Base-by-base conservation (phyloP, 64 coral and sea anemone species). In the Pachyseris speciosa region DNA sequence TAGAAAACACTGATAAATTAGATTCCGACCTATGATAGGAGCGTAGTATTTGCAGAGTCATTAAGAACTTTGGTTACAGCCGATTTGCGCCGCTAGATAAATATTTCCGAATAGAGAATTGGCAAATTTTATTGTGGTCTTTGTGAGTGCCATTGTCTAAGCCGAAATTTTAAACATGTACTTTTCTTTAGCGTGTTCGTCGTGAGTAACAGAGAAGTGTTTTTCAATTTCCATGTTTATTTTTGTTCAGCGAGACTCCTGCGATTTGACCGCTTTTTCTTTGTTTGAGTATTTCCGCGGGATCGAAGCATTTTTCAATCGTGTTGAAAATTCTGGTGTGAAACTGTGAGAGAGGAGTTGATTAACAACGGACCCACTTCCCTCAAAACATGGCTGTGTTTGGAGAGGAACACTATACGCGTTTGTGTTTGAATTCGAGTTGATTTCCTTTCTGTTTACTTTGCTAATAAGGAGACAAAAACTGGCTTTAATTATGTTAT, bases 61-160 rank as follows among this genome's bases (percentile, higher is more conserved):
- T 96, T 92, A 96, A 92, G 80, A 81, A 84, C 89, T 96, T 75
- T 80, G 84, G 94, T 92, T 84, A 95, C 86, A 90, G 80, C 74
- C 94, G 89, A 96, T 92, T 91, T 88, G 84, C 86, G 86, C 44
- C 91, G 84, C 48, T 80, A 92, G 90, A 93, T 89, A 93, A 96
- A 90, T 90, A 89, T 93, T 92, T 96, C 66, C 84, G 78, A 93
- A 84, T 63, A 64, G 53, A 86, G 86, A 25, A 88, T 55, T 57
- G 79, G 90, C 67, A 86, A 83, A 51, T 65, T 80, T 90, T 93
- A 89, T 93, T 93, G 91, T 93, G 80, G 61, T 50, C 48, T 85
- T 86, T 86, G 90, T 88, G 71, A 78, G 25, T 33, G 67, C 78
- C 59, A 93, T 96, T 93, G 85, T 96, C 69, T 43, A 20, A 31